Conservation (phyloP, 2,113 vertebrate species). For the Semicossyphus pulcher region DNA sequence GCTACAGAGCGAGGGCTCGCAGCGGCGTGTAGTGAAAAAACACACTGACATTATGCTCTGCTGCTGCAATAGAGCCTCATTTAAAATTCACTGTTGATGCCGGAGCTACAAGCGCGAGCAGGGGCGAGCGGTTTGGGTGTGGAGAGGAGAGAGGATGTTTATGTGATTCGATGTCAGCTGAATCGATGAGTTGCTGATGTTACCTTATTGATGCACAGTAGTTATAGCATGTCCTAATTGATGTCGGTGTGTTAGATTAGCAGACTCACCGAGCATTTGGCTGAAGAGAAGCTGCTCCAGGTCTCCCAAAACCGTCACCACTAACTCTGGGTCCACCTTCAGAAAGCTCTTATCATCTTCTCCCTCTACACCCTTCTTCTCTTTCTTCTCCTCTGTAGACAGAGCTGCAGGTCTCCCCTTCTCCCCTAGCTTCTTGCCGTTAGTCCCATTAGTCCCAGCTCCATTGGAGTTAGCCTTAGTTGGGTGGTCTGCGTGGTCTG, state of each 20-base stretch:
- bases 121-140: slow-evolving; percentile 61
- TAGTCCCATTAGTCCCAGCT: slow-evolving; percentile 62
- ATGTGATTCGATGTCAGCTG: not conserved
- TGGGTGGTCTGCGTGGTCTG: slow-evolving; percentile 86
- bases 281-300: slow-evolving; percentile 98
- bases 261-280: slow-evolving; percentile 94
- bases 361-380: slow-evolving; percentile 63
- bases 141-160: slow-evolving; percentile 28
- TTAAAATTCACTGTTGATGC: slow-evolving; percentile 72
- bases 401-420: slow-evolving; percentile 71
- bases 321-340: slow-evolving; percentile 96
- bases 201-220: not conserved
- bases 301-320: slow-evolving; percentile 97
- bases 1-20: not conserved
- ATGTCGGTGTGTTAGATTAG: not conserved
- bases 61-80: slow-evolving; percentile 64
- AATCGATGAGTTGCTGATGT: slow-evolving; percentile 6
- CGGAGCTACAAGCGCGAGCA: slow-evolving; percentile 36
- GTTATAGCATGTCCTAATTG: not conserved
- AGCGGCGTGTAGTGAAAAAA: slow-evolving; percentile 26
- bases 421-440: slow-evolving; percentile 66
- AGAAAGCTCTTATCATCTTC: slow-evolving; percentile 90
- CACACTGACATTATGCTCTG: slow-evolving; percentile 37
- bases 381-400: slow-evolving; percentile 68
- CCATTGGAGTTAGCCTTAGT: slow-evolving; percentile 80